phyloP scores from a whole-genome alignment of 2,888 invertebrate genomes.

The Furcula furcula region DNA sequence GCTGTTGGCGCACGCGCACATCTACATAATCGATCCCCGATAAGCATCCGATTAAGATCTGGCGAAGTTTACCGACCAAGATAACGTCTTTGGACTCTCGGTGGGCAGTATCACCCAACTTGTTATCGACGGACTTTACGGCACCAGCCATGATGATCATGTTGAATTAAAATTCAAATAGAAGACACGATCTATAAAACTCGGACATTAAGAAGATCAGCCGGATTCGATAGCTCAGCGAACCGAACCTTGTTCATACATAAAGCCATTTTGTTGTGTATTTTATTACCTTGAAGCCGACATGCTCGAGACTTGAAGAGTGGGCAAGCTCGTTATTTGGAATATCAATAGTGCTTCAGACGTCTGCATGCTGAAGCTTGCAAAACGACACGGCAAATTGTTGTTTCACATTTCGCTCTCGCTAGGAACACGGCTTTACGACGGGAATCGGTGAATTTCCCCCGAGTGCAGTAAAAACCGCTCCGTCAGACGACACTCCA shows the following conservation, averaged over 20 bases:
- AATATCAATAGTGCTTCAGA: slow-evolving; percentile 24
- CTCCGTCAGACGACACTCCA: slow-evolving; percentile 55
- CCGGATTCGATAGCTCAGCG: slow-evolving; percentile 43
- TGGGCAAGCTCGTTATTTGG: slow-evolving; percentile 27
- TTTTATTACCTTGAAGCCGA: slow-evolving; percentile 56
- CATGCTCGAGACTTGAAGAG: slow-evolving; percentile 17
- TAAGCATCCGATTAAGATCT: slow-evolving; percentile 35
- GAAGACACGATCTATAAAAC: slow-evolving; percentile 56
- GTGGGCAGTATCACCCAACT: slow-evolving; percentile 26
- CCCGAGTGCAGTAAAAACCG: slow-evolving; percentile 68
- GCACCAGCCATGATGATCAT: slow-evolving; percentile 43
- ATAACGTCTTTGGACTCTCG: slow-evolving; percentile 28
- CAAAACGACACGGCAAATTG: slow-evolving; percentile 49
- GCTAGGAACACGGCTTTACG: slow-evolving; percentile 51
- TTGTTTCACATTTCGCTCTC: slow-evolving; percentile 51
- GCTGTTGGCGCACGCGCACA: slow-evolving; percentile 19
- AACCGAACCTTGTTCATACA: slow-evolving; percentile 37
- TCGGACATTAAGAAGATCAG: slow-evolving; percentile 53
- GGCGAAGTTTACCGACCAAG: slow-evolving; percentile 32
- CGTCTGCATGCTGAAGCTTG: slow-evolving; percentile 35
- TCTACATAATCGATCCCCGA: slow-evolving; percentile 33
- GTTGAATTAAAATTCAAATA: slow-evolving; percentile 63
- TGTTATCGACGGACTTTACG: slow-evolving; percentile 34
- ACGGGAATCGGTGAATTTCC: slow-evolving; percentile 71
- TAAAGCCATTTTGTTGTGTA: slow-evolving; percentile 56